Evolutionary conservation across 2,113 vertebrate genomes (phyloP), one percentile per base, ranked within the genome.

Genomic region (Morone chrysops): DNA sequence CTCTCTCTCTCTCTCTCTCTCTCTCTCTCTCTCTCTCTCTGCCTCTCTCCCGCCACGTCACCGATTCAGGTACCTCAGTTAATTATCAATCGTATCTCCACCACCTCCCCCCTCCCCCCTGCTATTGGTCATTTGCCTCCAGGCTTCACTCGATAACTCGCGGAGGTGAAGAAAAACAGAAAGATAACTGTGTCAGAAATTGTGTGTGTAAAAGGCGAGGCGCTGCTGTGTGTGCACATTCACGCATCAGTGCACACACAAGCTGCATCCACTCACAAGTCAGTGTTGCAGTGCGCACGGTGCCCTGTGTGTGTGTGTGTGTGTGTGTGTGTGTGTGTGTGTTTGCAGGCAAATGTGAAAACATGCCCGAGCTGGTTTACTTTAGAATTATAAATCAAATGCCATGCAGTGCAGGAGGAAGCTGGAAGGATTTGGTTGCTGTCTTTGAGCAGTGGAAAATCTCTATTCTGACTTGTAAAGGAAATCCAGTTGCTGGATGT

Each of bases 41-140:
- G 31, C 36, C 20, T 22, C 77, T 31, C n/a, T 56, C 72, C 47
- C 72, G 76, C 59, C 38, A 77, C 91, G 89, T 94, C 94, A 93
- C 92, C 51, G 50, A 84, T 92, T 84, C 92, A 93, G 92, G 92
- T 91, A 81, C 89, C 80, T 81, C 84, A 74, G 89, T 93, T 94
- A 78, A 89, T 90, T 87, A 84, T 90, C 88, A 87, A 84, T 82
- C 83, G 41, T 20, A 72, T 53, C 73, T 7, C 41, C 8, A 16
- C 25, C 25, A 25, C 20, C 31, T 63, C 7, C 43, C 6, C 16
- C 16, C 14, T 7, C 43, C 2, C 14, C 40, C 22, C 59, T 48
- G 63, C 78, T 80, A 31, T 57, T 31, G 68, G 66, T 76, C 83
- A 41, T 45, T 51, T 84, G 66, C 84, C 85, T 87, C 54, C 60